A percentile compares a stretch with the other conserved stretches of the same genome.
phyloP scores from a whole-genome alignment of 2,113 vertebrate genomes.

The Anas platyrhynchos region DNA sequence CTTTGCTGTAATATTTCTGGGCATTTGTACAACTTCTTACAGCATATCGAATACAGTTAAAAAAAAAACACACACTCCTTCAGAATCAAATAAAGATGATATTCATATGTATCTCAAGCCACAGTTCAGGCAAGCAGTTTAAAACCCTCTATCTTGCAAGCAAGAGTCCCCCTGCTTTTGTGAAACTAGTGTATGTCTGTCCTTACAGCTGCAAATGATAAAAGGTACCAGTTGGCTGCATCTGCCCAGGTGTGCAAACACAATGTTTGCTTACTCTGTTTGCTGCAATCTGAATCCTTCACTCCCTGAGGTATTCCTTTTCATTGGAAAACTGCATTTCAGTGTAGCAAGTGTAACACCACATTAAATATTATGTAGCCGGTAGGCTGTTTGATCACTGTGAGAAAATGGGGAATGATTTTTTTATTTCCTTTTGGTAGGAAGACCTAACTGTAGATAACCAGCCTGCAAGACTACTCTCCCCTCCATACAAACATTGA shows the following conservation, averaged over 20 bases:
- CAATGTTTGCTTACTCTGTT: neutral
- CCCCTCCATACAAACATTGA: rapidly evolving
- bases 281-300: constrained; percentile 44
- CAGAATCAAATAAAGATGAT: neutral
- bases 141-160: neutral
- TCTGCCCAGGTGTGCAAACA: constrained; percentile 46
- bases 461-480: neutral
- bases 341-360: neutral
- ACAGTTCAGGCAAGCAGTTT: neutral
- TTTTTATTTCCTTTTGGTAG: neutral
- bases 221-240: neutral
- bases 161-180: neutral
- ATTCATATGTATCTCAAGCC: neutral
- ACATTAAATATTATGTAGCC: neutral
- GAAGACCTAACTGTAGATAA: neutral
- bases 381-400: neutral
- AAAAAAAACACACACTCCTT: neutral
- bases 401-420: neutral
- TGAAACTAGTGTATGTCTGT: rapidly evolving
- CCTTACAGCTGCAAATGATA: neutral
- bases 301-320: constrained; percentile 39
- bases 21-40: neutral
- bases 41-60: neutral
- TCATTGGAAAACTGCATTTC: neutral
- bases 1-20: neutral